Evolutionary conservation across 2,888 invertebrate genomes (phyloP).

Genomic region (Agrochola lychnidis): DNA sequence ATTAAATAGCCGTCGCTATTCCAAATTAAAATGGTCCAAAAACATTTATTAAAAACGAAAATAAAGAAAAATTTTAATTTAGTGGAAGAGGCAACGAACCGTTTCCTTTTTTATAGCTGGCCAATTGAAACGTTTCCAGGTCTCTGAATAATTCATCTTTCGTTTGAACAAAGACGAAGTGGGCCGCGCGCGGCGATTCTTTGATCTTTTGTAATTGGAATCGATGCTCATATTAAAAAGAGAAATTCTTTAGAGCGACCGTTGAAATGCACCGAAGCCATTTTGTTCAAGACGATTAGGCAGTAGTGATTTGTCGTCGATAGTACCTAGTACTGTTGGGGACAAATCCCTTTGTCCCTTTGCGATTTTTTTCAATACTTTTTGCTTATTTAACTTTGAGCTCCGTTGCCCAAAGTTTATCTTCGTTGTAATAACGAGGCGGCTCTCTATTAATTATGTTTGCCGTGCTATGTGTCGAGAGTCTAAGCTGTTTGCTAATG

Average conservation of each 20-base stretch:
- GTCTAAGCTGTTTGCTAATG: conserved; percentile 65
- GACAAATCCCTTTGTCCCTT: conserved; percentile 62
- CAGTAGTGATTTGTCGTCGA: conserved; percentile 81
- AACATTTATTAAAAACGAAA: conserved; percentile 82
- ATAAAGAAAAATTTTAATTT: conserved; percentile 89
- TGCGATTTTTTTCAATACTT: conserved; percentile 56
- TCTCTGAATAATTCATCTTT: conserved; percentile 91
- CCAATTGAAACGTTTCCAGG: conserved; percentile 91
- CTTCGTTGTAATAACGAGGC: conserved; percentile 50
- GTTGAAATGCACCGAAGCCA: conserved; percentile 89
- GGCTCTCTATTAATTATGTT: conserved; percentile 63
- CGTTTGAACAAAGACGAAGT: conserved; percentile 91
- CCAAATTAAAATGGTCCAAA: conserved; percentile 76
- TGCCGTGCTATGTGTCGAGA: conserved; percentile 59
- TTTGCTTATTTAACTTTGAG: conserved; percentile 31
- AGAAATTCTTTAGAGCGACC: conserved; percentile 86
- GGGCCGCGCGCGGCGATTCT: conserved; percentile 90
- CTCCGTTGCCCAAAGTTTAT: conserved; percentile 39
- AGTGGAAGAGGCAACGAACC: conserved; percentile 90
- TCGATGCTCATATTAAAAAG: conserved; percentile 91
- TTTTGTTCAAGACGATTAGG: conserved; percentile 87
- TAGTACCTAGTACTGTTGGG: conserved; percentile 58
- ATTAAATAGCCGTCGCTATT: conserved; percentile 60
- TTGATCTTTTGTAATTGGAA: conserved; percentile 91
- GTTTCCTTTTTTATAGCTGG: conserved; percentile 90